Base-by-base conservation (phyloP, 1,140 invertebrate species). In the Drosophila punjabiensis region DNA sequence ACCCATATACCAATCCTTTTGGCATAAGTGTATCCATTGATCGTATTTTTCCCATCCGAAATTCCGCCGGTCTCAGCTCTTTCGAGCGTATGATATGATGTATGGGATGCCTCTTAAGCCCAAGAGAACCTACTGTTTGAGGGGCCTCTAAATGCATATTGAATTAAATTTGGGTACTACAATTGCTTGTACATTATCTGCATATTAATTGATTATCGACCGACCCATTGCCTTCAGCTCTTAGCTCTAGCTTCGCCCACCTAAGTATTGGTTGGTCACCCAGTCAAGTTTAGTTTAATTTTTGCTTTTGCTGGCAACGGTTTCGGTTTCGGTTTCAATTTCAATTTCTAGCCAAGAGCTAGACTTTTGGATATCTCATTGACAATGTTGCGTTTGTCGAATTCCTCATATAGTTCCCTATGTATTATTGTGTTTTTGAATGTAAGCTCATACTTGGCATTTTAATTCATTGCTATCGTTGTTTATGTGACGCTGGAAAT, bases 131-230 rank as follows among this genome's bases (percentile, higher is more conserved):
- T 8, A 8, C 20, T 45, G 30, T 47, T 52, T 13, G 32, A 37
- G 67, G 55, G 68, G 35, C 47, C 70, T 62, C 55, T 24, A 43
- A 79, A 66, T 76, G 39, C 73, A 77, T 43, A 70, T 61, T 53
- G 35, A 60, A 79, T 79, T 50, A 37, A 86, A 56, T 82, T 79
- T 68, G 76, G 62, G 35, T 48, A 84, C 65, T 55, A 79, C 68
- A 76, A 85, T 75, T 69, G 74, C 33, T 13, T 28, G 78, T 68
- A 86, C 82, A 76, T 56, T 67, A 62, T 30, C 33, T 39, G 85
- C 71, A 89, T 89, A 86, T 90, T 82, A 89, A 89, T 89, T 67
- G 48, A 64, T 73, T 50, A 20, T 75, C 71, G 79, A 61, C 64
- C 59, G 69, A 33, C 9, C 43, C 24, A 33, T 47, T 73, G 71